Percentiles rank a stretch among this genome's conserved stretches.
These are phyloP conservation scores for Ruditapes philippinarum DNA, from an alignment of 1,140 invertebrate species.

Conservation along the genomic window DNA sequence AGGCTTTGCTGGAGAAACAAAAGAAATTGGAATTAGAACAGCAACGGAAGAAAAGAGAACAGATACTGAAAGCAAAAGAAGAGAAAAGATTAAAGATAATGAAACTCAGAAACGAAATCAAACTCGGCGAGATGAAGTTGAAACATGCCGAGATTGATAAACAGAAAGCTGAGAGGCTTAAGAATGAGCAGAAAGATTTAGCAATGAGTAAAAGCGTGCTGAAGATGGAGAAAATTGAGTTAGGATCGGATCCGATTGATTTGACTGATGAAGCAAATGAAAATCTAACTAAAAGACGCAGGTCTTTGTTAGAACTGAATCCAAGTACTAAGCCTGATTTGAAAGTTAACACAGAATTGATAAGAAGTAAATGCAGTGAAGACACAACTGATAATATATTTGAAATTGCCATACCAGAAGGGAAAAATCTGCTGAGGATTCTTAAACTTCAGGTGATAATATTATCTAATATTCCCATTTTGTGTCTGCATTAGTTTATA, in stretches of 20 bases:
- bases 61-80: constrained; percentile 58
- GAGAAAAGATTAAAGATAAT: constrained; percentile 73
- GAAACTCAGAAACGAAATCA: constrained; percentile 71
- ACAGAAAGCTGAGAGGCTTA: background rate
- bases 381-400: background rate
- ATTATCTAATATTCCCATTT: too few relatives aligned
- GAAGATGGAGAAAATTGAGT: constrained; percentile 72
- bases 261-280: constrained; percentile 50
- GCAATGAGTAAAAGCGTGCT: constrained; percentile 57
- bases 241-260: constrained; percentile 61
- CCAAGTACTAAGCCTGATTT: constrained; percentile 76
- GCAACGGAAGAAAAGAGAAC: constrained; percentile 10
- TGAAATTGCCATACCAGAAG: constrained; percentile 71
- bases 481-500: too few relatives aligned
- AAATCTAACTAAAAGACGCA: constrained; percentile 45
- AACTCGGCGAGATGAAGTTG: constrained; percentile 73
- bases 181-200: constrained; percentile 3
- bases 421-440: constrained; percentile 65
- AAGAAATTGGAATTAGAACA: background rate
- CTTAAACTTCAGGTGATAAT: constrained; percentile 74
- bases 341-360: constrained; percentile 49
- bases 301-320: constrained; percentile 78
- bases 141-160: constrained; percentile 56
- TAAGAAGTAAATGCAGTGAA: constrained; percentile 32
- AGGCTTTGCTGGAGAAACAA: background rate